These are phyloP conservation scores for Philaenus spumarius DNA, from an alignment of 1,140 invertebrate genomes.

Conservation along the genomic window DNA sequence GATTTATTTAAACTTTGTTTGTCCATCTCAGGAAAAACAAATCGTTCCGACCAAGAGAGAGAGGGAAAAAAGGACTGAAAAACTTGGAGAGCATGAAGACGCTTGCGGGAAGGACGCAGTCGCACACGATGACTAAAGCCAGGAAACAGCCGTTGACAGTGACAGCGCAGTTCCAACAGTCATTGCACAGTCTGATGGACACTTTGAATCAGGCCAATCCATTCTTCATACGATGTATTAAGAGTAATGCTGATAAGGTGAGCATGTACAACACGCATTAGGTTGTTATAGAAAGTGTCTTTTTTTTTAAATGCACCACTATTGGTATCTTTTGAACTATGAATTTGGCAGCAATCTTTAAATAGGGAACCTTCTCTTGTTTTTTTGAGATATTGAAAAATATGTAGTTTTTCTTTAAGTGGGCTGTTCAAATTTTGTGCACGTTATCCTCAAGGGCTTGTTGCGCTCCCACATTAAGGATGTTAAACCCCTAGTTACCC, in stretches of 20 bases:
- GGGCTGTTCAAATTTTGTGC: too few relatives aligned
- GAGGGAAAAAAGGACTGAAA: conserved; percentile 72
- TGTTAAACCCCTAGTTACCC: too few relatives aligned
- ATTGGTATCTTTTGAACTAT: too few relatives aligned
- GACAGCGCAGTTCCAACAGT: conserved; percentile 90
- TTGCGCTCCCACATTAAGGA: too few relatives aligned
- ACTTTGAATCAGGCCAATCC: conserved; percentile 92
- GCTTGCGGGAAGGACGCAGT: conserved; percentile 62
- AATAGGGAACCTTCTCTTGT: too few relatives aligned
- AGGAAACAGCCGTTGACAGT: conserved; percentile 86
- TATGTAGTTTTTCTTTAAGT: too few relatives aligned
- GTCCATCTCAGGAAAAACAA: conserved; percentile 76
- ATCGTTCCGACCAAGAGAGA: conserved; percentile 73
- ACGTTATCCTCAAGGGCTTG: too few relatives aligned
- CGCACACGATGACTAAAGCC: conserved; percentile 52
- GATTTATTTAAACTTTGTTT: too few relatives aligned
- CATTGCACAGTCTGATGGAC: conserved; percentile 84
- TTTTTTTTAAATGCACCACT: too few relatives aligned
- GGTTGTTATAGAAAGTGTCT: too few relatives aligned
- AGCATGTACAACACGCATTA: neutral
- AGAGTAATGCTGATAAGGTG: conserved; percentile 87
- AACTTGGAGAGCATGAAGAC: conserved; percentile 88
- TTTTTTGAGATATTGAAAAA: too few relatives aligned
- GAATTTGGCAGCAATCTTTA: too few relatives aligned
- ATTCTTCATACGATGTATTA: conserved; percentile 96